Conservation (phyloP, 2,797 vertebrate genomes). For the Urocyon cinereoargenteus region DNA sequence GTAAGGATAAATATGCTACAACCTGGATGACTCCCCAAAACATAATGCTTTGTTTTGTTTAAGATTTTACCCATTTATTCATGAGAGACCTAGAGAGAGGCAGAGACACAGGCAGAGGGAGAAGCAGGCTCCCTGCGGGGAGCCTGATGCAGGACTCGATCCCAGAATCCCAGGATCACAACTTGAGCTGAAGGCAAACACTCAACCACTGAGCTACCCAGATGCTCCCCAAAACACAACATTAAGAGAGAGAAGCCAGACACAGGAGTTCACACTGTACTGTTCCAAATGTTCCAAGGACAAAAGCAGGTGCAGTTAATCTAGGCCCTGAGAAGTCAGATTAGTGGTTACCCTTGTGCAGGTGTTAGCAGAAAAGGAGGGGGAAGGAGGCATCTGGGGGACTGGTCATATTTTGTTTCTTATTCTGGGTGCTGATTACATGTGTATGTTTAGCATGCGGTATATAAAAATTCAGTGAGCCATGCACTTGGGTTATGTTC, state of each 20-base stretch:
- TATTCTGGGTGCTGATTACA: background rate
- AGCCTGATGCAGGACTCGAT: no score
- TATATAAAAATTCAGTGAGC: background rate
- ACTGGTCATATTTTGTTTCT: background rate
- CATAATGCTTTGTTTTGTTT: no score
- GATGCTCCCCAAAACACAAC: accelerated
- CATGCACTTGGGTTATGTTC: background rate
- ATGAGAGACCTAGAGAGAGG: no score
- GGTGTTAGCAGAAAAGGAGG: background rate
- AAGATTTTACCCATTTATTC: no score
- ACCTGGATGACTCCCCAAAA: background rate
- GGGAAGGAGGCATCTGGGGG: background rate
- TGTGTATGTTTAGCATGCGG: background rate
- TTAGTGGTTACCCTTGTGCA: no score
- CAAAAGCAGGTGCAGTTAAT: background rate
- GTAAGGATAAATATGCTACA: background rate
- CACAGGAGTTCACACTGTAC: background rate
- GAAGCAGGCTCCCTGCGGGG: no score
- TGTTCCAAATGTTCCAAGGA: accelerated
- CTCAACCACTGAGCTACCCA: no score
- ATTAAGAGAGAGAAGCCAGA: background rate
- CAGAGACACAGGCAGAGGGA: no score
- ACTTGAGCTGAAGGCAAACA: no score
- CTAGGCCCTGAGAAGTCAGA: background rate
- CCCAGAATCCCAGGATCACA: no score